phyloP scores from a whole-genome alignment of 2,888 invertebrate genomes.

The Rotaria sp. region DNA sequence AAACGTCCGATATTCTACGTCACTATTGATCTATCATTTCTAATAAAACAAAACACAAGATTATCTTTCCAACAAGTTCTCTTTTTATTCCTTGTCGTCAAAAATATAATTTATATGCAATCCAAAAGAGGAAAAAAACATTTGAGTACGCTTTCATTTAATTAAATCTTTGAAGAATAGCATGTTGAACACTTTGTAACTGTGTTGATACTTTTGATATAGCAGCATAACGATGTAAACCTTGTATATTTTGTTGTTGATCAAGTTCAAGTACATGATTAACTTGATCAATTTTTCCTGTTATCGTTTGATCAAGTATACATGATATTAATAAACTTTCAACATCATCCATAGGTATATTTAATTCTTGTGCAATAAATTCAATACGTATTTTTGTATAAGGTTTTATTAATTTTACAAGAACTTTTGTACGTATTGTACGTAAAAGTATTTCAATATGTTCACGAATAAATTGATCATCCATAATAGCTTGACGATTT shows the following conservation, averaged over 20 bases:
- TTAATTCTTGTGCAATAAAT: conserved; percentile 75
- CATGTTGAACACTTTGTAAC: conserved; percentile 75
- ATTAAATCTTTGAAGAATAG: conserved; percentile 62
- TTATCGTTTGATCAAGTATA: conserved; percentile 78
- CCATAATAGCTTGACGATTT: conserved; percentile 89
- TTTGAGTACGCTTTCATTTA: neutral
- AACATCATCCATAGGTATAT: conserved; percentile 66
- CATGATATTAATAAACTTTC: conserved; percentile 91
- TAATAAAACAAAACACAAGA: neutral
- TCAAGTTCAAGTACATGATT: conserved; percentile 83
- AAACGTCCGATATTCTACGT: neutral
- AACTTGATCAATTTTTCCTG: conserved; percentile 68
- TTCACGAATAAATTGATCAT: conserved; percentile 94
- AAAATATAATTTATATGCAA: conserved; percentile 12
- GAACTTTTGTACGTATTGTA: conserved; percentile 38
- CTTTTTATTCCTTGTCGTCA: neutral
- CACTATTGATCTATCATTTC: neutral
- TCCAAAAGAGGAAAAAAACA: neutral
- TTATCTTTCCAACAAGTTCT: neutral
- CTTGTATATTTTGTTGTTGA: conserved; percentile 57
- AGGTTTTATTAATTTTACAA: conserved; percentile 58
- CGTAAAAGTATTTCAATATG: conserved; percentile 71
- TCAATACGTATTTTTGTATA: conserved; percentile 96
- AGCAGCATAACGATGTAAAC: conserved; percentile 79
- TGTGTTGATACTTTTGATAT: conserved; percentile 92